Evolutionary conservation across 2,113 vertebrate species (phyloP).

Genomic region (Sebastes fasciatus): DNA sequence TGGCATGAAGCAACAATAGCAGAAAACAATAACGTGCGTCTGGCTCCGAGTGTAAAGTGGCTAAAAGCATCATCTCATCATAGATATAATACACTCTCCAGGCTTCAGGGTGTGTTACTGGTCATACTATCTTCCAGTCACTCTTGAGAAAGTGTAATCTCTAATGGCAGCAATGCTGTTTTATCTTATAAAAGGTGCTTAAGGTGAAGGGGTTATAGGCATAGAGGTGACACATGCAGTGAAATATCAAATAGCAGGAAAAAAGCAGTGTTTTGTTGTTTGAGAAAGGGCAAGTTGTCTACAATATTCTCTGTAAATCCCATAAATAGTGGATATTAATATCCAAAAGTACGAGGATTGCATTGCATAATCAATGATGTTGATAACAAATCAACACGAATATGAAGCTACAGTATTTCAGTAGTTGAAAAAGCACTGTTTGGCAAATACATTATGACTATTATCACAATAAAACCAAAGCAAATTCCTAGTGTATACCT

Average conservation of each 20-base stretch:
- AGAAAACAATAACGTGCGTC: neutral
- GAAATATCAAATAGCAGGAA: constrained; percentile 9
- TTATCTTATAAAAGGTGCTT: constrained; percentile 12
- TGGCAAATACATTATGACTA: too few species aligned
- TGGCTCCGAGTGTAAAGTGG: neutral
- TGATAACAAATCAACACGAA: too few species aligned
- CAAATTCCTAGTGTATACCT: too few species aligned
- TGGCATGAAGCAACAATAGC: neutral
- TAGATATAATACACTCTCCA: neutral
- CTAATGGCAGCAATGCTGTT: neutral
- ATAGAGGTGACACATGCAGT: neutral
- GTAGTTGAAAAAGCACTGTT: too few species aligned
- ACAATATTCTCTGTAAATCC: neutral
- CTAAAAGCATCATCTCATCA: constrained; percentile 1
- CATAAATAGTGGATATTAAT: neutral
- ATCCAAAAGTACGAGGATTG: too few species aligned
- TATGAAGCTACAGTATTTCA: too few species aligned
- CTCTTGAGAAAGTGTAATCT: constrained; percentile 11
- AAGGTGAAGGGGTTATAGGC: constrained; percentile 23
- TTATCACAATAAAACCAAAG: too few species aligned
- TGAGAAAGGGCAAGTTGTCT: neutral
- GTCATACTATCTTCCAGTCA: neutral
- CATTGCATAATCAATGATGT: too few species aligned
- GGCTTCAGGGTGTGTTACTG: constrained; percentile 1
- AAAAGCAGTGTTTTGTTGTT: constrained; percentile 10